Evolutionary conservation across 1,140 invertebrate genomes (phyloP).

Genomic region (Drosophila leontia): DNA sequence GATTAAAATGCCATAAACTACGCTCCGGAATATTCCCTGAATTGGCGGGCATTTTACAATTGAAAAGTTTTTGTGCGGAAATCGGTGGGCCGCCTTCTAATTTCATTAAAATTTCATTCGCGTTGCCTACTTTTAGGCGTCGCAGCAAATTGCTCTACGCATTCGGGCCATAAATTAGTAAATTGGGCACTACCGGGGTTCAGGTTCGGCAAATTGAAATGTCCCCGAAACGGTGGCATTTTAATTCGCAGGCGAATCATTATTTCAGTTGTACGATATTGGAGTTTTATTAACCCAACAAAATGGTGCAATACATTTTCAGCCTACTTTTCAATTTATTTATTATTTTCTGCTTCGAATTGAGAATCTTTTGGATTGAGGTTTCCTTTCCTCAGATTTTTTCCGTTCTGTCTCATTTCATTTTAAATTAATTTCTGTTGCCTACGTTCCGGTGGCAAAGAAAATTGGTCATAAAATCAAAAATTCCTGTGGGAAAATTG

Average conservation of each 20-base stretch:
- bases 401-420: constrained; percentile 32
- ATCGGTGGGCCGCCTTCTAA: constrained; percentile 42
- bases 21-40: constrained; percentile 13
- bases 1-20: constrained; percentile 81
- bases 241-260: constrained; percentile 8
- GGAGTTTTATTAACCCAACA: neutral
- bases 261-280: constrained; percentile 5
- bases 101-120: constrained; percentile 48
- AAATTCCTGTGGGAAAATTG: constrained; percentile 16
- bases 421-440: constrained; percentile 20
- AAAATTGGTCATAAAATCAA: constrained; percentile 11
- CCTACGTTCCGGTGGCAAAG: constrained; percentile 8
- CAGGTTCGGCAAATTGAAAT: constrained; percentile 16
- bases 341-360: too few species aligned
- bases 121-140: constrained; percentile 22
- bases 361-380: neutral
- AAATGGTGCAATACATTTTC: neutral
- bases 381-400: neutral
- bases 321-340: too few species aligned
- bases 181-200: constrained; percentile 8
- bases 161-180: constrained; percentile 19
- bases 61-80: constrained; percentile 56
- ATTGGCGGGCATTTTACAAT: constrained; percentile 50
- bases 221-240: constrained; percentile 17
- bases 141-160: constrained; percentile 9